Conservation (phyloP, 2,888 invertebrate genomes). For the Leucoptera coffeella region DNA sequence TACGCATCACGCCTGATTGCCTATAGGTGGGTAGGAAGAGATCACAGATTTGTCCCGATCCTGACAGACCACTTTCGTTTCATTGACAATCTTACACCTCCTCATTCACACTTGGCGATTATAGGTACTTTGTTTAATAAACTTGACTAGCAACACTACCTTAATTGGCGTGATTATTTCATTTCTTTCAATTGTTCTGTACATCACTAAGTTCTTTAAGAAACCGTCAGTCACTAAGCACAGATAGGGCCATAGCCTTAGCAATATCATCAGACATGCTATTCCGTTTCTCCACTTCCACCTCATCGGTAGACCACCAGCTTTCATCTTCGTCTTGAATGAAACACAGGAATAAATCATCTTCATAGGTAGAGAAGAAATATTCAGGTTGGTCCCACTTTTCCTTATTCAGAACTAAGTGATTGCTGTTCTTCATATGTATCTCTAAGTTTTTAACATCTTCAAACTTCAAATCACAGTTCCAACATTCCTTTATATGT, state of each 20-base stretch:
- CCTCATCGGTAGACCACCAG: conserved; percentile 43
- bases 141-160: no score
- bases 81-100: no score
- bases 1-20: no score
- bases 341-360: conserved; percentile 81
- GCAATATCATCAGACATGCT: conserved; percentile 35
- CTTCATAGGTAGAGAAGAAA: conserved; percentile 89
- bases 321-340: conserved; percentile 63
- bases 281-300: conserved; percentile 24
- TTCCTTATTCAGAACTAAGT: conserved; percentile 57
- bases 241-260: conserved; percentile 41
- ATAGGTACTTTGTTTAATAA: no score
- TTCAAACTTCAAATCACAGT: conserved; percentile 62
- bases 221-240: conserved; percentile 17
- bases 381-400: conserved; percentile 84
- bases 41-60: no score
- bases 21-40: no score
- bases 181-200: no score
- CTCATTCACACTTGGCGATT: no score
- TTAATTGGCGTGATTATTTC: no score
- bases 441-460: conserved; percentile 50
- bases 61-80: no score
- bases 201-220: no score
- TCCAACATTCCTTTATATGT: conserved; percentile 64
- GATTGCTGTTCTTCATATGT: conserved; percentile 64